Conservation (phyloP, 1,140 invertebrate species). For the Bombus sylvicola region DNA sequence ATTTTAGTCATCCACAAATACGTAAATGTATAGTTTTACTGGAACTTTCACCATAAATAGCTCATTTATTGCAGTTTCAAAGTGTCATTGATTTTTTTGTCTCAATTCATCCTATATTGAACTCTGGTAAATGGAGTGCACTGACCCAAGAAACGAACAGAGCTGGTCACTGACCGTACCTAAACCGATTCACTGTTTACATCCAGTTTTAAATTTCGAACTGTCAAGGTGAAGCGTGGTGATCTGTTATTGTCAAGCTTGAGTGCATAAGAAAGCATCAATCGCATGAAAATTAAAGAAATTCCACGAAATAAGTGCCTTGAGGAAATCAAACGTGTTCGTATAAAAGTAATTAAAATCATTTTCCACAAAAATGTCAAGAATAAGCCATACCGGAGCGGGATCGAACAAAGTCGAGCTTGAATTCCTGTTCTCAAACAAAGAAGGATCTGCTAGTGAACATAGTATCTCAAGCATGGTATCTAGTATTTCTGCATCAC, state of each 20-base stretch:
- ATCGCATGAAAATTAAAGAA: slow-evolving; percentile 6
- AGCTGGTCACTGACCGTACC: slow-evolving; percentile 56
- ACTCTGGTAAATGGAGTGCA: slow-evolving; percentile 37
- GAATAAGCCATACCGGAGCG: slow-evolving; percentile 24
- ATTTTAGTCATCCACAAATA: not conserved
- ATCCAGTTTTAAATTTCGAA: slow-evolving; percentile 37
- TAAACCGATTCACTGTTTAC: slow-evolving; percentile 61
- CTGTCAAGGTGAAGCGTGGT: slow-evolving; percentile 39
- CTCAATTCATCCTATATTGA: not conserved
- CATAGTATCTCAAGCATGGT: slow-evolving; percentile 80
- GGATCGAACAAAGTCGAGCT: slow-evolving; percentile 54
- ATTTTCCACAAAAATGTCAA: slow-evolving; percentile 37
- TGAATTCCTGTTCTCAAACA: slow-evolving; percentile 69
- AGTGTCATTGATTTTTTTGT: not conserved
- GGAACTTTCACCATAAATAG: not conserved
- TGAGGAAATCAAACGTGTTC: not conserved
- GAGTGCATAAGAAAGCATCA: not conserved
- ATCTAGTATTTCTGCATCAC: slow-evolving; percentile 76
- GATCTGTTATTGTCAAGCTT: slow-evolving; percentile 1
- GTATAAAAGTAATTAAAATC: not conserved
- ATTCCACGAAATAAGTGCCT: slow-evolving; percentile 15
- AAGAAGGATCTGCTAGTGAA: slow-evolving; percentile 76
- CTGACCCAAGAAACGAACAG: slow-evolving; percentile 49
- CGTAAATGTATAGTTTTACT: not conserved
- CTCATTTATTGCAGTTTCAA: not conserved